Conservation (phyloP, 2,113 vertebrate genomes). For the Anolis sagrei region DNA sequence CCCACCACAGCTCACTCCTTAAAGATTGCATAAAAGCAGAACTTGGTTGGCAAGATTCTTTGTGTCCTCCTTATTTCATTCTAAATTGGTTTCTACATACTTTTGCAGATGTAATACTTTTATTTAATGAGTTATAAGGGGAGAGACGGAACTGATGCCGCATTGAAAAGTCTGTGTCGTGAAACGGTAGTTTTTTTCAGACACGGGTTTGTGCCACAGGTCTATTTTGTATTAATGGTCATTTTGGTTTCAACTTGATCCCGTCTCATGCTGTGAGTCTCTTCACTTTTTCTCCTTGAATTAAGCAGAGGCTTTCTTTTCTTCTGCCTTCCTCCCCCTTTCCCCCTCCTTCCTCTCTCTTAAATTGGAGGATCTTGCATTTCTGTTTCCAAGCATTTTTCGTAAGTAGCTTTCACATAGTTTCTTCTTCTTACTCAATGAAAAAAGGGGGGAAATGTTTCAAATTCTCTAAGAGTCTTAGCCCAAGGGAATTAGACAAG, state of each 20-base stretch:
- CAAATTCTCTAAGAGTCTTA: background rate
- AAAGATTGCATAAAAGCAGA: background rate
- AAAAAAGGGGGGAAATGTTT: background rate
- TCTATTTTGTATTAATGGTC: constrained; percentile 4
- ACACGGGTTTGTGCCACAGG: background rate
- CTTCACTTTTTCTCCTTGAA: background rate
- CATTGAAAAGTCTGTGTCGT: background rate
- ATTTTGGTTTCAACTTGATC: background rate
- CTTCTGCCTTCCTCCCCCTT: background rate
- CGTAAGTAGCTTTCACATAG: constrained; percentile 24
- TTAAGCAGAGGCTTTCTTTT: background rate
- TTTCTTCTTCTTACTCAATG: constrained; percentile 13
- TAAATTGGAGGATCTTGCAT: background rate
- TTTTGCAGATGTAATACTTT: background rate
- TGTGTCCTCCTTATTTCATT: background rate
- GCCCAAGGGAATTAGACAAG: constrained; percentile 28
- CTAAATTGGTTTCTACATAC: background rate
- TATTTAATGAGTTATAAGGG: background rate
- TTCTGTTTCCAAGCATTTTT: constrained; percentile 26
- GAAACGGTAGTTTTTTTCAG: constrained; percentile 6
- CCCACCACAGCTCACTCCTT: background rate
- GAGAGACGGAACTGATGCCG: background rate
- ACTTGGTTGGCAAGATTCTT: background rate
- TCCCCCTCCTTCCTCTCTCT: constrained; percentile 7
- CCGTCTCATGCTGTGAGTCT: background rate